Evolutionary conservation across 1,140 invertebrate genomes (phyloP).

Genomic region (Lerema accius): DNA sequence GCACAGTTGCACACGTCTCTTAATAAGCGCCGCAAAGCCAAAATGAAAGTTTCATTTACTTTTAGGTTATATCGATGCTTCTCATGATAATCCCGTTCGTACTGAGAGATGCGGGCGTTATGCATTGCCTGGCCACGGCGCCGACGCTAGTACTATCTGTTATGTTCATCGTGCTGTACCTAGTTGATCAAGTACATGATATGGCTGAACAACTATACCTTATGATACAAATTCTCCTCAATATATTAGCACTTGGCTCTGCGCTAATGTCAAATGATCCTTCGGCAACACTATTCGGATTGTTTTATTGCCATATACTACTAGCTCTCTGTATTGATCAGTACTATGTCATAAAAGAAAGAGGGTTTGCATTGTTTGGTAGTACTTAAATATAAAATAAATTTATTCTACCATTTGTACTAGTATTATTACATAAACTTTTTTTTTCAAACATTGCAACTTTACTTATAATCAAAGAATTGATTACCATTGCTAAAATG

Average conservation of each 20-base stretch:
- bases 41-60: conserved; percentile 57
- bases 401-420: conserved; percentile 20
- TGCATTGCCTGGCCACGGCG: conserved; percentile 66
- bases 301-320: conserved; percentile 67
- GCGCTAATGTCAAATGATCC: conserved; percentile 40
- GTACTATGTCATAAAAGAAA: conserved; percentile 64
- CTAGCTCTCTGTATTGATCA: conserved; percentile 63
- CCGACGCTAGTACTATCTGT: conserved; percentile 65
- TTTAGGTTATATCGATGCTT: conserved; percentile 74
- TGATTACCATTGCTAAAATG: too few relatives aligned
- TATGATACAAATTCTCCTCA: conserved; percentile 53
- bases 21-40: conserved; percentile 8
- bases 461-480: too few relatives aligned
- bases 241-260: conserved; percentile 43
- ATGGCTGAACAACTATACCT: conserved; percentile 69
- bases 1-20: too few relatives aligned
- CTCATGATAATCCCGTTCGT: conserved; percentile 68
- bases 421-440: conserved; percentile 45
- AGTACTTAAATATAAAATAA: conserved; percentile 38
- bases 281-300: conserved; percentile 50
- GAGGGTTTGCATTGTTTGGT: conserved; percentile 52
- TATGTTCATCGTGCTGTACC: conserved; percentile 68
- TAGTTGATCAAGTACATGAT: conserved; percentile 74
- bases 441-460: too few relatives aligned
- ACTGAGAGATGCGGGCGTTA: conserved; percentile 48